phyloP scores from a whole-genome alignment of 2,113 vertebrate genomes.

The Zapornia atra region DNA sequence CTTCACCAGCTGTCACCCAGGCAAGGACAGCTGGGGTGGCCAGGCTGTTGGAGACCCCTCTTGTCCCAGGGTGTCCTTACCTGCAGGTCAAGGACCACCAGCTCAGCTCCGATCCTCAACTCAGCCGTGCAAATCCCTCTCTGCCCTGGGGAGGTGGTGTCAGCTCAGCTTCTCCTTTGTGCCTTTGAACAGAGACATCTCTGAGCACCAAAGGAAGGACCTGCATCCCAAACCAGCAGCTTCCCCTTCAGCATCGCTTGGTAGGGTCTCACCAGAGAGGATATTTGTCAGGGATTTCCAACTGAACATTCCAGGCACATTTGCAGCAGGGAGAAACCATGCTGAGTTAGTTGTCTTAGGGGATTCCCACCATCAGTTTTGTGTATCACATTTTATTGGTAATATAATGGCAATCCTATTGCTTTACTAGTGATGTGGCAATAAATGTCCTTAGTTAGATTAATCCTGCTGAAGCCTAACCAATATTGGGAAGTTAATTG shows the following conservation, averaged over 20 bases:
- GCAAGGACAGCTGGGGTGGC: not conserved
- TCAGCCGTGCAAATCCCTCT: not conserved
- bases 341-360: accelerated
- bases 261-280: not conserved
- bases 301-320: too few species aligned
- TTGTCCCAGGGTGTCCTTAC: not conserved
- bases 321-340: not conserved
- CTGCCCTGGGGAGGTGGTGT: not conserved
- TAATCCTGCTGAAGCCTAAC: not conserved
- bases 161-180: not conserved
- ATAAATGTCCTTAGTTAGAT: not conserved
- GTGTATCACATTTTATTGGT: not conserved
- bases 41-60: not conserved
- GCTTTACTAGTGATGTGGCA: not conserved
- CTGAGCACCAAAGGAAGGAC: not conserved
- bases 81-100: not conserved
- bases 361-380: not conserved
- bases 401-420: not conserved
- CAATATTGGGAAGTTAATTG: not conserved
- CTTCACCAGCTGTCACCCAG: not conserved
- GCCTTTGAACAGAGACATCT: not conserved
- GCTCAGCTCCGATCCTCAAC: not conserved
- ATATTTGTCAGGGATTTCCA: not conserved
- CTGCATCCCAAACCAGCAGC: not conserved
- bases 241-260: not conserved